Conservation (phyloP, 2,797 vertebrate species). For the Scomberomorus guttatus region DNA sequence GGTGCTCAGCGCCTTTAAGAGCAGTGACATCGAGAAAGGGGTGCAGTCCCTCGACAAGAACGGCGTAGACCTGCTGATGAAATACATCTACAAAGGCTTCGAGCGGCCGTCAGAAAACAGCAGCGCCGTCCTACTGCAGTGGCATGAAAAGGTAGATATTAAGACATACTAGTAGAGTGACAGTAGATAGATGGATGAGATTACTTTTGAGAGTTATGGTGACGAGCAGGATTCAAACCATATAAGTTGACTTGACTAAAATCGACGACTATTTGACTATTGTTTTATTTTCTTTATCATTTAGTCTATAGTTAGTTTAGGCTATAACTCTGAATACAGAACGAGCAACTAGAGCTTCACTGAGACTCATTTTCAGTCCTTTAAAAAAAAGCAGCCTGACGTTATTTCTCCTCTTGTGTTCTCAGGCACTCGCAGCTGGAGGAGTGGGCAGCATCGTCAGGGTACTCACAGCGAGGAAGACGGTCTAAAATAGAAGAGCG, state of each 20-base stretch:
- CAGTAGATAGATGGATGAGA: too few species aligned
- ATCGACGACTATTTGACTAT: too few species aligned
- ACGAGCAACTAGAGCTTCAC: background rate
- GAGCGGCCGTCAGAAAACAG: conserved; percentile 98
- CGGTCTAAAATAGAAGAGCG: conserved; percentile 85
- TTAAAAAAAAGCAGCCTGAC: background rate
- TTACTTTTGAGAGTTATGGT: too few species aligned
- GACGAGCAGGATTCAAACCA: too few species aligned
- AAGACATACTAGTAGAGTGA: too few species aligned
- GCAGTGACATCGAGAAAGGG: conserved; percentile 96
- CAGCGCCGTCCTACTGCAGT: conserved; percentile 95
- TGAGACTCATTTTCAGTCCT: background rate
- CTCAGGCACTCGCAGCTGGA: conserved; percentile 94
- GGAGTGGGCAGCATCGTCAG: conserved; percentile 97
- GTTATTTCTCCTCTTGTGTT: conserved; percentile 25
- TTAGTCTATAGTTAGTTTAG: too few species aligned
- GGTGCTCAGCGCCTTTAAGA: conserved; percentile 97
- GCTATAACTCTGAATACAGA: too few species aligned
- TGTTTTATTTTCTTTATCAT: too few species aligned
- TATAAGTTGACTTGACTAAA: too few species aligned
- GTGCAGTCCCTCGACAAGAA: conserved; percentile 97
- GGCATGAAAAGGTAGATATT: conserved; percentile 95
- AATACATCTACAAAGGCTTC: conserved; percentile 99
- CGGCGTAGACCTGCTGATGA: conserved; percentile 96
- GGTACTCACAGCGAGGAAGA: conserved; percentile 97